Conservation (phyloP, 2,113 vertebrate genomes). For the Illadopsis cleaveri region DNA sequence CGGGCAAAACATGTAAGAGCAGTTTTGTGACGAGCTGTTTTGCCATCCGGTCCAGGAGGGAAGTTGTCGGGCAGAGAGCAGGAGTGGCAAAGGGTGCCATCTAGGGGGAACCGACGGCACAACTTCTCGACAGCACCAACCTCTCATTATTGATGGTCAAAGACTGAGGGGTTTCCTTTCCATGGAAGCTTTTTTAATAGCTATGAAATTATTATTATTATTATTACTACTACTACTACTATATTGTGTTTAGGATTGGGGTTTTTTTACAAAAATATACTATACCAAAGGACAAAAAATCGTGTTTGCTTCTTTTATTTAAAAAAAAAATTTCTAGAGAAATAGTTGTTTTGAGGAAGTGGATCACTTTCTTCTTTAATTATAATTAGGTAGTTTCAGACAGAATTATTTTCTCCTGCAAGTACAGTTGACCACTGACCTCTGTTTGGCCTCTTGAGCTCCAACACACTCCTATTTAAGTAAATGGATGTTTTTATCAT, state of each 20-base stretch:
- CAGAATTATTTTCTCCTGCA: not conserved
- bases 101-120: not conserved
- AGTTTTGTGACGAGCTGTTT: not conserved
- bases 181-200: not conserved
- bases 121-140: not conserved
- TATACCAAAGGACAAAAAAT: not conserved
- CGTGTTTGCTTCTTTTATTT: not conserved
- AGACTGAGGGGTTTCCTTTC: not conserved
- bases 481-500: not conserved
- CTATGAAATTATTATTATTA: not conserved
- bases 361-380: not conserved
- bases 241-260: not conserved
- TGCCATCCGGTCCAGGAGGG: not conserved
- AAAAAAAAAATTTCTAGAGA: not conserved
- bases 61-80: not conserved
- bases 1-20: accelerated
- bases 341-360: not conserved
- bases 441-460: not conserved
- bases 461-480: not conserved
- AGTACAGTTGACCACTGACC: not conserved
- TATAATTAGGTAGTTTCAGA: not conserved
- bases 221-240: not conserved
- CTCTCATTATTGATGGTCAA: not conserved
- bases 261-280: not conserved
- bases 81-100: slow-evolving; percentile 22